Evolutionary conservation across 1,140 invertebrate genomes (phyloP), one percentile per base, ranked within the genome.

Genomic region (Heliconius melpomene): DNA sequence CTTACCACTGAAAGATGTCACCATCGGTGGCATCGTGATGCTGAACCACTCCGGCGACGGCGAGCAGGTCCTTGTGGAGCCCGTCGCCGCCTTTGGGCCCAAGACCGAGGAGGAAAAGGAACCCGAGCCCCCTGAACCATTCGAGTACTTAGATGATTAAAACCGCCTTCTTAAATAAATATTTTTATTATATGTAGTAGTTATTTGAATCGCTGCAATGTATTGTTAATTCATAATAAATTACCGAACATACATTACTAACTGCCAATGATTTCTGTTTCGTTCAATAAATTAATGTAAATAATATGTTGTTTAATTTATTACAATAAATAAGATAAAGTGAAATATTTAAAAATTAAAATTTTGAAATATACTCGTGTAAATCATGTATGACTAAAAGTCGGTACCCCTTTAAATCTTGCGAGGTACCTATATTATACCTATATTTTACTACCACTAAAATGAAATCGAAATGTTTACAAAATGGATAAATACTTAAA

Each of bases 1-100:
- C 89, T 95, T 95, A 26, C 97, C 98, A 0, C 94, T 99, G 32
- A 99, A 99, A 91, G 98, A 99, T 88, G 95, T 99, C 13, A 96
- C 96, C 18, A 98, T 98, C 88, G 99, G 99, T 46, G 99, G 99
- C 26, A 99, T 99, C 84, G 97, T 99, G 36, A 98, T 99, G 95
- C 96, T 99, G 82, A 96, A 98, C 88, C 97, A 98, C 89, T 96
- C 96, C 72, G 97, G 97, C 78, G 96, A 97, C 18, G 96, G 96
- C 1, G 98, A 98, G 89, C 96, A 97, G 83, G 97, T 98, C 82
- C 95, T 99, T 32, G 98, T 99, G 3, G 98, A 99, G 93, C 98
- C 98, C 18, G 98, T 99, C 16, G 97, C 97, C 54, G 98, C 98
- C 40, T 98, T 98, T 86, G 98, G 98, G 6, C 98, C 98, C 1